Percentiles rank a stretch among this genome's conserved stretches.
These are phyloP conservation scores for Regulus satrapa DNA, from an alignment of 2,113 vertebrate species.

Conservation along the genomic window DNA sequence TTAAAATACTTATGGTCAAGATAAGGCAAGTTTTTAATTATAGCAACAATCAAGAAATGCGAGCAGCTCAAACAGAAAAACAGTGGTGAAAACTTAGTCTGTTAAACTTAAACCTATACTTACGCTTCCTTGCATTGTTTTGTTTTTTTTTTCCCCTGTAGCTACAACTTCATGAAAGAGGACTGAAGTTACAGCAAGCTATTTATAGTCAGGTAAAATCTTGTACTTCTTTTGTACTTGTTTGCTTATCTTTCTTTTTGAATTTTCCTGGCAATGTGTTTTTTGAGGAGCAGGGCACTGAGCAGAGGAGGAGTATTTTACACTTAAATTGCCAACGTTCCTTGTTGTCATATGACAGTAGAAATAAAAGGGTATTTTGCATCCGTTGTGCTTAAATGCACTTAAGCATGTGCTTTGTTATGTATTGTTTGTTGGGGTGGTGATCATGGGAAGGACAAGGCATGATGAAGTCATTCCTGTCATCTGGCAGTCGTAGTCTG, in stretches of 20 bases:
- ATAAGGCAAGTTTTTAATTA: background rate
- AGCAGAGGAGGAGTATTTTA: background rate
- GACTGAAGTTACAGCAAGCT: slow-evolving; percentile 89
- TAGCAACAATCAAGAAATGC: background rate
- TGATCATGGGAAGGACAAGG: background rate
- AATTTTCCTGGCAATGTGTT: background rate
- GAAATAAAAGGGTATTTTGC: background rate
- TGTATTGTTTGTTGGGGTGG: background rate
- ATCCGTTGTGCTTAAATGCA: background rate
- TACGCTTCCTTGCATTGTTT: background rate
- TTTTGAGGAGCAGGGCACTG: background rate
- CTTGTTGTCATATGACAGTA: background rate
- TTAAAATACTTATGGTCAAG: background rate
- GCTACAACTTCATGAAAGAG: slow-evolving; percentile 93
- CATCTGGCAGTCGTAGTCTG: background rate
- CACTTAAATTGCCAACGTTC: accelerated
- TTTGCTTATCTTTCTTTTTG: background rate
- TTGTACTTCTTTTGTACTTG: background rate
- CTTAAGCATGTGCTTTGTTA: background rate
- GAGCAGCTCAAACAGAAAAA: background rate
- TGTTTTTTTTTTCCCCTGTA: slow-evolving; percentile 41
- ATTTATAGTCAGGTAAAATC: slow-evolving; percentile 85
- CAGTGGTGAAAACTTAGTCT: background rate
- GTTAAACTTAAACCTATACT: background rate
- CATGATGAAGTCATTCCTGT: background rate